phyloP scores from a whole-genome alignment of 1,140 invertebrate species.

The Cephus cinctus region DNA sequence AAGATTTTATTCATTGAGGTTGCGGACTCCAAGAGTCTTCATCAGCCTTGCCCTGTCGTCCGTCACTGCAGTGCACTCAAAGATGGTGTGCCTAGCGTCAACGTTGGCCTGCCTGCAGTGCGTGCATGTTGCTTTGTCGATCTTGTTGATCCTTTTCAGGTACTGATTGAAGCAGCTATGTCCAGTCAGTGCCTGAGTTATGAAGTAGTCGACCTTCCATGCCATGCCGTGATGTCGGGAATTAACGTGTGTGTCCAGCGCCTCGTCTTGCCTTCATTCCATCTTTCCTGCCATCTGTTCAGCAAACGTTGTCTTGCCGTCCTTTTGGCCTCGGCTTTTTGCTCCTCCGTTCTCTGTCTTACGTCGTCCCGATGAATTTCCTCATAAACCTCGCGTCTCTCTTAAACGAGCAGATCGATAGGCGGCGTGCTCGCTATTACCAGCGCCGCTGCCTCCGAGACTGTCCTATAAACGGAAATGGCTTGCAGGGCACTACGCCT shows the following conservation, averaged over 20 bases:
- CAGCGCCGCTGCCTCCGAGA: conserved; percentile 15
- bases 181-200: conserved; percentile 22
- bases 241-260: conserved; percentile 20
- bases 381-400: too few species aligned
- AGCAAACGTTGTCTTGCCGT: not conserved
- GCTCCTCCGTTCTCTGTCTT: conserved; percentile 1
- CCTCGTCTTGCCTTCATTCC: conserved; percentile 9
- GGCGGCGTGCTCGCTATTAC: conserved; percentile 21
- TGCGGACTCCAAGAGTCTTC: not conserved
- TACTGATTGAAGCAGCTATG: conserved; percentile 23
- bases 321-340: not conserved
- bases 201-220: conserved; percentile 16
- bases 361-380: not conserved
- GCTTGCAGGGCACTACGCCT: conserved; percentile 15
- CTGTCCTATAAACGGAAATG: conserved; percentile 22
- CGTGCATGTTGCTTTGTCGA: conserved; percentile 1
- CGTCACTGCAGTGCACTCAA: conserved; percentile 10
- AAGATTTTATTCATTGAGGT: not conserved
- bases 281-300: conserved; percentile 20
- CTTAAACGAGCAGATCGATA: conserved; percentile 21
- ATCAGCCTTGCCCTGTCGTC: conserved; percentile 1
- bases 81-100: conserved; percentile 20
- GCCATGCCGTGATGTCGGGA: conserved; percentile 18
- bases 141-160: conserved; percentile 11
- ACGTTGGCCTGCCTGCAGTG: conserved; percentile 12